Evolutionary conservation across 2,888 invertebrate species (phyloP), one percentile per base, ranked within the genome.

Genomic region (Chloromyia formosa): DNA sequence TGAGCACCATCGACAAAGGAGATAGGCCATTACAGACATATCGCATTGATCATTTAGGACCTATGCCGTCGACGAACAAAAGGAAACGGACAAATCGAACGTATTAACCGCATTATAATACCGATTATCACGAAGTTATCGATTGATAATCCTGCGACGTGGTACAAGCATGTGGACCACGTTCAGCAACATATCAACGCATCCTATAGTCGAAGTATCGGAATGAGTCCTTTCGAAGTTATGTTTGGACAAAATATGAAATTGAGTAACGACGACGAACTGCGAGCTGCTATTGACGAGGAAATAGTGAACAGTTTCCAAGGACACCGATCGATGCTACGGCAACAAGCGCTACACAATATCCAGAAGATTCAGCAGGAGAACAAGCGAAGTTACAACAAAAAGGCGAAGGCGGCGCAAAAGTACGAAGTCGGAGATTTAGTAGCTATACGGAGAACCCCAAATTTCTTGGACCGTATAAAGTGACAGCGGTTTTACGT

Each of bases 391-490:
- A 18, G 56, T 18, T 79, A 75, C 58, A 76, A 78, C 54, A 74
- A 62, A 72, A 75, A 18, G 9, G 71, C 74, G 20, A 76, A 75
- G 74, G 35, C 22, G 42, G 76, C 74, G 22, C 64, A 27, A 27
- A 61, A 45, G 35, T 80, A 77, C 61, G 56, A 68, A n/a, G 66
- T 77, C 60, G 78, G 78, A 49, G 77, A 78, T 40, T 49, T 78
- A 35, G 76, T 78, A 1, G 78, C 82, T 1, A 83, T 83, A 16
- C 80, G 83, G 74, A 74, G 82, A 18, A 83, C 82, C 0, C 77
- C 1, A 83, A 82, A 75, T 83, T 78, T 72, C 74, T 84, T n/a
- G 83, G 83, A 1, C 83, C 83, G 14, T 83, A 83, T 72, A 74
- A 77, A 18, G 75, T 82, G n/a, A 23, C 18, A 0, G 12, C 60